A percentile compares a stretch with the other conserved stretches of the same genome.
These are phyloP conservation scores for Baccha elongata DNA, from an alignment of 2,888 invertebrate genomes.

Conservation along the genomic window DNA sequence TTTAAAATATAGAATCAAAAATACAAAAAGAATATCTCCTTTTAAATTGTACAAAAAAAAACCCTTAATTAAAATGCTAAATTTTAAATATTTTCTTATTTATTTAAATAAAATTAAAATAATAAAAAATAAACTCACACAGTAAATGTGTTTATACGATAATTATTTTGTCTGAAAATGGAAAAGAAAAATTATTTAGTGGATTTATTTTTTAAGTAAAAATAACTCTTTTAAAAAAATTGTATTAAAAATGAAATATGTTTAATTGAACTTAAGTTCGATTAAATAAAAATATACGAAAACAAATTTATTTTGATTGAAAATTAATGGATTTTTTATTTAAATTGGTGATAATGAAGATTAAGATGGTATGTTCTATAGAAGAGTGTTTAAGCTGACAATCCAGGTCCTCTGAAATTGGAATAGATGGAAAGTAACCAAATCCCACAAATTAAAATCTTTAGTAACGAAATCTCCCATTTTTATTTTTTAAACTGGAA, in stretches of 20 bases:
- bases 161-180: conserved; percentile 15
- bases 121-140: conserved; percentile 20
- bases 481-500: too few relatives aligned
- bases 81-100: conserved; percentile 69
- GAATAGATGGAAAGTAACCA: too few relatives aligned
- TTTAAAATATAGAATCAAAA: not conserved
- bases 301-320: conserved; percentile 68
- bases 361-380: too few relatives aligned
- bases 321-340: conserved; percentile 31
- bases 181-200: conserved; percentile 33
- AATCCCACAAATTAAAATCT: too few relatives aligned
- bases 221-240: conserved; percentile 22
- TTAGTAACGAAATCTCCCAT: too few relatives aligned
- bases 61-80: conserved; percentile 37
- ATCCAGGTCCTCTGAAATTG: too few relatives aligned
- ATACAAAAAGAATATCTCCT: conserved; percentile 14
- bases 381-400: too few relatives aligned
- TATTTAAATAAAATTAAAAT: conserved; percentile 38
- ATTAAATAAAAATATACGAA: conserved; percentile 65
- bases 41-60: conserved; percentile 61
- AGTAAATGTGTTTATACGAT: conserved; percentile 19
- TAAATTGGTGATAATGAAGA: not conserved
- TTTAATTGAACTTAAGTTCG: conserved; percentile 63
- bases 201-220: conserved; percentile 65
- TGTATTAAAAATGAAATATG: conserved; percentile 37